These are phyloP conservation scores for Ceratoteleas bidentatus DNA, from an alignment of 1,140 invertebrate species.

Conservation along the genomic window DNA sequence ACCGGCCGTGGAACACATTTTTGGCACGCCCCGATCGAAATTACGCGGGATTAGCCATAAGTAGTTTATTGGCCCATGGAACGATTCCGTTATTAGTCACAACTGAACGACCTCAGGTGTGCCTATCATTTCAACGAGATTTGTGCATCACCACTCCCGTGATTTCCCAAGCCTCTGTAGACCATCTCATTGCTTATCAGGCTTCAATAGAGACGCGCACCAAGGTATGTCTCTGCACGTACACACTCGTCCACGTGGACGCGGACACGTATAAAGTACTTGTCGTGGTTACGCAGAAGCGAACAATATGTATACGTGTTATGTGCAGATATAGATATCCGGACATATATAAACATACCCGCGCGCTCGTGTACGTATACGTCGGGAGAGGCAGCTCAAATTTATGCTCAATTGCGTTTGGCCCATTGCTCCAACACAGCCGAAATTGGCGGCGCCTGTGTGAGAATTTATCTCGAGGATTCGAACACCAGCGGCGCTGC, in stretches of 20 bases:
- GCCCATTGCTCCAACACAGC: slow-evolving; percentile 29
- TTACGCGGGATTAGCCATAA: background rate
- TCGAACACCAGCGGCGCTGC: slow-evolving; percentile 28
- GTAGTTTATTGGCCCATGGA: slow-evolving; percentile 14
- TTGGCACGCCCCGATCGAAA: no score
- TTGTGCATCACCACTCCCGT: slow-evolving; percentile 36
- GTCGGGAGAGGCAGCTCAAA: slow-evolving; percentile 42
- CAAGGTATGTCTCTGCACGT: slow-evolving; percentile 14
- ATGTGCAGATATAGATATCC: no score
- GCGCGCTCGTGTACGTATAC: slow-evolving; percentile 2
- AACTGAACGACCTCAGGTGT: slow-evolving; percentile 31
- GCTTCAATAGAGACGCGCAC: slow-evolving; percentile 35
- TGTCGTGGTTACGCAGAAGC: slow-evolving; percentile 15
- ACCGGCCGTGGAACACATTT: no score
- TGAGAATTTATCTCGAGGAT: slow-evolving; percentile 63
- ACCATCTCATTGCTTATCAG: slow-evolving; percentile 55
- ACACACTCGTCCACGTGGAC: background rate
- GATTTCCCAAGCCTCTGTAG: slow-evolving; percentile 37
- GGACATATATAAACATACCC: no score
- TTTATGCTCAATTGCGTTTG: slow-evolving; percentile 49
- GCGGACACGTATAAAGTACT: background rate
- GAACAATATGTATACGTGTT: slow-evolving; percentile 11
- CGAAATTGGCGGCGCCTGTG: slow-evolving; percentile 37
- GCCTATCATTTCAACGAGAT: slow-evolving; percentile 45
- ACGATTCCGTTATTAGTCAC: slow-evolving; percentile 43